Percentiles rank a stretch among this genome's conserved stretches.
phyloP scores from a whole-genome alignment of 2,888 invertebrate species.

The Carterocephalus palaemon region DNA sequence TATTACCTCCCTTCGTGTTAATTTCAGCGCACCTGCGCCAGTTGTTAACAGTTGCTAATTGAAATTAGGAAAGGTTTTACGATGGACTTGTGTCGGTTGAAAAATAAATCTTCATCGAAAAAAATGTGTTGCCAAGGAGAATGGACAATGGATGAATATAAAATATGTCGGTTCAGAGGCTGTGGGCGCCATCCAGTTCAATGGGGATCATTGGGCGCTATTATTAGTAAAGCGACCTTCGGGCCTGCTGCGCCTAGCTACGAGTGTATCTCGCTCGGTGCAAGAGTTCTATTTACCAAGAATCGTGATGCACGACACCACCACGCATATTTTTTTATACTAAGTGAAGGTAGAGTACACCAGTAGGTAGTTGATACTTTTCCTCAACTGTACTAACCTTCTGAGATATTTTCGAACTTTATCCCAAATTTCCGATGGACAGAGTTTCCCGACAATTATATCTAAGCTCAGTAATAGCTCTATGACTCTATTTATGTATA shows the following conservation, averaged over 20 bases:
- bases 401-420: too few relatives aligned
- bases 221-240: slow-evolving; percentile 66
- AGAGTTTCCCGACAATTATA: too few relatives aligned
- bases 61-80: too few relatives aligned
- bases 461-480: too few relatives aligned
- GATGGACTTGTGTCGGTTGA: too few relatives aligned
- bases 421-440: too few relatives aligned
- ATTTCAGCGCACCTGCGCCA: too few relatives aligned
- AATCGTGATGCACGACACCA: slow-evolving; percentile 59
- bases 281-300: slow-evolving; percentile 64
- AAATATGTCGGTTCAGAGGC: slow-evolving; percentile 24
- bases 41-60: neutral
- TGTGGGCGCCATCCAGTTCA: slow-evolving; percentile 42
- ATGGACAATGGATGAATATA: slow-evolving; percentile 36
- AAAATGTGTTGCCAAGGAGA: slow-evolving; percentile 40
- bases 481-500: too few relatives aligned
- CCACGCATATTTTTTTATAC: slow-evolving; percentile 61
- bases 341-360: slow-evolving; percentile 29
- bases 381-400: too few relatives aligned
- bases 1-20: too few relatives aligned
- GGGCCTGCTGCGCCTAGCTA: slow-evolving; percentile 47
- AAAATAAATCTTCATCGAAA: too few relatives aligned
- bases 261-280: slow-evolving; percentile 53
- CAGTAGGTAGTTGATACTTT: slow-evolving; percentile 26
- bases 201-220: slow-evolving; percentile 39